Base-by-base conservation (phyloP, 2,113 vertebrate genomes). In the Rhea americana region DNA sequence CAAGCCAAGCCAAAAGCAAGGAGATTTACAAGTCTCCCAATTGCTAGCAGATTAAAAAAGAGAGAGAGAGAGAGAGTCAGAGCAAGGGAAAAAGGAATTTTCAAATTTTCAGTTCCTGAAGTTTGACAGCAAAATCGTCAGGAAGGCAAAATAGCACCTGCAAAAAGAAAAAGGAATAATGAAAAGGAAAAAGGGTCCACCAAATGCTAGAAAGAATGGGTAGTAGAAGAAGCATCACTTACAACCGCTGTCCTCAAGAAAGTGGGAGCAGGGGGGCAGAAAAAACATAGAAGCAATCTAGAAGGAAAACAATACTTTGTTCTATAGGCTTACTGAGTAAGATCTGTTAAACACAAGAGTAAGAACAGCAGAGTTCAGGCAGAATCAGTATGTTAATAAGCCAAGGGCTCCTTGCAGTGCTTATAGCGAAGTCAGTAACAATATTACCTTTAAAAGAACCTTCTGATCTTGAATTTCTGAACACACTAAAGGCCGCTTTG, bases 401-500 rank as follows among this genome's bases (percentile, higher is more conserved):
- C 13, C 41, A 68, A 82, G 13, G 41, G 35, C 41, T 55, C 53
- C 35, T 19, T 43, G 25, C n/a, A 74, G 51, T 4, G 3, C 8
- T 15, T 43, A 28, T 58, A 58, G 8, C 35, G 16, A 68, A 87
- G 47, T 21, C 71, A 74, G 15, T 50, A 73, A 65, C 41, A 92
- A 72, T 58, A 13, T 93, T 96, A 98, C 98, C 98, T 98, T 98
- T 66, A 98, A 89, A 63, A 98, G 97, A 89, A 98, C 95, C 85
- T 95, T 96, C 88, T 97, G 97, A 26, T 97, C 97, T 58, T 97
- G 96, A 84, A 98, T 94, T 79, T 98, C 97, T 25, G 97, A 97
- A 90, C 97, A 96, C 47, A 98, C 79, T 73, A 98, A 89, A 26
- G 98, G 98, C 67, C 97, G 97, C 78, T 98, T 98, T 16, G 94